A percentile compares a stretch with the other conserved stretches of the same genome.
These are phyloP conservation scores for Agonopterix subpropinquella DNA, from an alignment of 2,888 invertebrate species.

Conservation along the genomic window DNA sequence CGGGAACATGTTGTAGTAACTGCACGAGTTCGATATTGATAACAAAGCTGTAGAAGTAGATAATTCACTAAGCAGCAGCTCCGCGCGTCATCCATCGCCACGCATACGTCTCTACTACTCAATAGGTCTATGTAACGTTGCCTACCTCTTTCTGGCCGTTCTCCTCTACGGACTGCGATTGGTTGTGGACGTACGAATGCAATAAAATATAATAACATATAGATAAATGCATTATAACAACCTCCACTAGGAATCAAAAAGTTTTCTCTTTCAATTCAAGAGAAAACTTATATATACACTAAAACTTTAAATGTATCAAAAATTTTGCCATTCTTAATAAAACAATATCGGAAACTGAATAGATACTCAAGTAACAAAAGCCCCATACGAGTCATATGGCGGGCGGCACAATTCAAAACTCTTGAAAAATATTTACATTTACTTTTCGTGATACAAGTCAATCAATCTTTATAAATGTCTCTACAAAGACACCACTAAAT, in stretches of 20 bases:
- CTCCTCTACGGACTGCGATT: constrained; percentile 76
- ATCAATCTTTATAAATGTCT: constrained; percentile 65
- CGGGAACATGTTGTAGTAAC: too few species aligned
- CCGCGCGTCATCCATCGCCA: constrained; percentile 30
- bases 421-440: constrained; percentile 69
- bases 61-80: too few species aligned
- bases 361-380: constrained; percentile 60
- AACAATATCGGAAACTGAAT: constrained; percentile 50
- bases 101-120: constrained; percentile 28
- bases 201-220: constrained; percentile 74
- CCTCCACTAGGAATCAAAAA: constrained; percentile 59
- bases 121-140: constrained; percentile 14
- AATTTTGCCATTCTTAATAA: constrained; percentile 60
- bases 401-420: constrained; percentile 51
- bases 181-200: constrained; percentile 75
- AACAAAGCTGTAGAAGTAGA: too few species aligned
- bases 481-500: constrained; percentile 70
- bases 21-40: neutral
- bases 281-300: constrained; percentile 51
- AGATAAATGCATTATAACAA: constrained; percentile 73
- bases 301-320: constrained; percentile 51
- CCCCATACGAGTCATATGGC: constrained; percentile 62
- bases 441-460: constrained; percentile 63
- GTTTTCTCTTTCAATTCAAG: constrained; percentile 43
- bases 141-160: constrained; percentile 74